Base-by-base conservation (phyloP, 2,888 invertebrate species). In the Scaptomyza cyrtandrae region DNA sequence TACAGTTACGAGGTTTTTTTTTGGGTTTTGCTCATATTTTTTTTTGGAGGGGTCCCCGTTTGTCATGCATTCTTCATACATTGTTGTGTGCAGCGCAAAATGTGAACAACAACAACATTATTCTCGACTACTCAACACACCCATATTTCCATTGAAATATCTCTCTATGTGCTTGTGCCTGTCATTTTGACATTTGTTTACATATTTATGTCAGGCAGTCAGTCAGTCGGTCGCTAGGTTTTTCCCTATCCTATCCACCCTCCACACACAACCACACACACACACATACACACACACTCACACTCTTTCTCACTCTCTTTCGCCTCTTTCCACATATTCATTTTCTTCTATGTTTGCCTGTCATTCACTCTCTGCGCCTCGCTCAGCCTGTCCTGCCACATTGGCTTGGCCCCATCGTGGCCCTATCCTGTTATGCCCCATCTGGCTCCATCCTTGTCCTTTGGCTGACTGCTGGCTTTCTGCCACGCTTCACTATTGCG, bases 161-260 rank as follows among this genome's bases (percentile, higher is more conserved):
- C 45, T 59, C 54, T 60, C 52, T 60, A 56, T 70, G 44, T 66
- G 37, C 60, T 52, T 74, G 54, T 71, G 75, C 64, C 71, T 87
- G 83, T 80, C 90, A 86, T 80, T 88, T 86, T 88, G 89, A 90
- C 90, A 90, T 88, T 89, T 90, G 88, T 85, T 89, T 86, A 78
- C 83, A 83, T 76, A 79, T 81, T 85, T 78, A 78, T 83, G 84
- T 82, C 81, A 80, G 81, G 71, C 87, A 86, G 80, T 82, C 80
- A 79, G 81, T 74, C 86, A 84, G 82, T 88, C 72, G 78, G 84
- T 78, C 80, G 53, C 56, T 65, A 37, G 35, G 64, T 56, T 49
- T 53, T 53, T 50, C 16, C 41, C 50, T 33, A 37, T 37, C 14
- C 13, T 6, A 16, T 9, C 35, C 46, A 10, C 60, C 57, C 60